Percentiles rank a stretch among this genome's conserved stretches.
These are phyloP conservation scores for Onychostruthus taczanowskii DNA, from an alignment of 2,113 vertebrate genomes.

Conservation along the genomic window DNA sequence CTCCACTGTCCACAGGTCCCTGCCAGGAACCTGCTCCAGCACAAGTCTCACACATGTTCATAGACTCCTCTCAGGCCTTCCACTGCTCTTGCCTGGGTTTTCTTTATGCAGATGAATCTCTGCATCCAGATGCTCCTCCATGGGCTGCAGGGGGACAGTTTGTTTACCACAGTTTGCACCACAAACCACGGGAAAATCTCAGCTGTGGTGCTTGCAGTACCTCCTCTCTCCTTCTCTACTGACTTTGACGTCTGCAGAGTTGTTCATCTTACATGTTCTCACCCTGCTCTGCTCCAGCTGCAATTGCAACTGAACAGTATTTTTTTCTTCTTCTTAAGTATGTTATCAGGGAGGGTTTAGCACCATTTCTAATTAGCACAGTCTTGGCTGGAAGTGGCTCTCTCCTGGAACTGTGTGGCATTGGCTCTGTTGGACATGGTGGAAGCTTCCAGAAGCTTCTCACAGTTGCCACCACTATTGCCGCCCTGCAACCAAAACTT, in stretches of 20 bases:
- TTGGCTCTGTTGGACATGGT: neutral
- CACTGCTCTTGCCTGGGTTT: neutral
- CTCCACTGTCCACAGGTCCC: neutral
- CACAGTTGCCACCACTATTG: neutral
- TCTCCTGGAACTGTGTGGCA: neutral
- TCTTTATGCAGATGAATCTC: neutral
- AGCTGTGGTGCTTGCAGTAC: accelerated
- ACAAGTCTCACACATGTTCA: accelerated
- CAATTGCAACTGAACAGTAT: neutral
- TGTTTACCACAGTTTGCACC: neutral
- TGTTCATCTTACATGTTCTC: neutral
- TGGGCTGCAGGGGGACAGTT: neutral
- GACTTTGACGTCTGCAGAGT: neutral
- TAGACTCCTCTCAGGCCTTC: neutral
- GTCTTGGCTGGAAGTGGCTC: neutral
- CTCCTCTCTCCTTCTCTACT: neutral
- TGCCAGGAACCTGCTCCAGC: neutral
- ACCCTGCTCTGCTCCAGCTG: neutral
- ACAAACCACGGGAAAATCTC: neutral
- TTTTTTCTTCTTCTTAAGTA: neutral
- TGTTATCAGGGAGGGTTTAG: neutral
- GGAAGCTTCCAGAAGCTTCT: neutral
- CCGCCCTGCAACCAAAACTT: neutral
- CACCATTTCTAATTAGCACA: neutral
- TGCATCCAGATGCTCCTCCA: neutral